Evolutionary conservation across 2,113 vertebrate genomes (phyloP).

Genomic region (Nesoenas mayeri): DNA sequence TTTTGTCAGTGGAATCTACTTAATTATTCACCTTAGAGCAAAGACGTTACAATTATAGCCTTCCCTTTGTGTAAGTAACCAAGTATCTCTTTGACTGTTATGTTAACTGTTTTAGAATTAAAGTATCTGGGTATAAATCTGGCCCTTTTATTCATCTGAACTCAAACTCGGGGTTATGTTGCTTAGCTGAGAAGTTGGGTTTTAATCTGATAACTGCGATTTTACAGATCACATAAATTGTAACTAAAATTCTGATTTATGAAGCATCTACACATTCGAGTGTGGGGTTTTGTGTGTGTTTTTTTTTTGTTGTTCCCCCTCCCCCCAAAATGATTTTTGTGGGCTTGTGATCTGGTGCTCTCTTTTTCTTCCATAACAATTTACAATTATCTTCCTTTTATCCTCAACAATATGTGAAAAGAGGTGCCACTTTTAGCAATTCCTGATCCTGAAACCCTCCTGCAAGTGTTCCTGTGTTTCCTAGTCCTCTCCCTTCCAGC

Average conservation of each 20-base stretch:
- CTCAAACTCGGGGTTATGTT: background rate
- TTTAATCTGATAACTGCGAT: constrained; percentile 37
- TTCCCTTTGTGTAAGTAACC: constrained; percentile 55
- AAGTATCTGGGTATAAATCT: constrained; percentile 54
- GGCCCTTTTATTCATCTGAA: constrained; percentile 15
- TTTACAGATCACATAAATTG: constrained; percentile 8
- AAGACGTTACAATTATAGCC: constrained; percentile 59
- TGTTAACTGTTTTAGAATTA: constrained; percentile 47
- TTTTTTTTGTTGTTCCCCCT: background rate
- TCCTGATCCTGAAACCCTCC: background rate
- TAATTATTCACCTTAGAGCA: constrained; percentile 66
- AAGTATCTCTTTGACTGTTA: constrained; percentile 49
- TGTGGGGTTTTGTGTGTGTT: too few relatives aligned
- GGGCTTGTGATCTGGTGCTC: background rate
- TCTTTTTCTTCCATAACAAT: background rate
- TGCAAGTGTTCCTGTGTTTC: background rate
- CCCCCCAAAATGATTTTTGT: background rate
- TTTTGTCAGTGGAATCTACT: constrained; percentile 65
- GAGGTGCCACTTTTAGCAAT: background rate
- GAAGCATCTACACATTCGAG: background rate
- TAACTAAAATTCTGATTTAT: constrained; percentile 9
- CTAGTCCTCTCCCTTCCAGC: background rate
- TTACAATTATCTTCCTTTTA: background rate
- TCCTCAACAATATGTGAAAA: background rate
- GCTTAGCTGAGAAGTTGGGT: background rate